phyloP scores from a whole-genome alignment of 2,888 invertebrate genomes.

The Odontocolon sp. region DNA sequence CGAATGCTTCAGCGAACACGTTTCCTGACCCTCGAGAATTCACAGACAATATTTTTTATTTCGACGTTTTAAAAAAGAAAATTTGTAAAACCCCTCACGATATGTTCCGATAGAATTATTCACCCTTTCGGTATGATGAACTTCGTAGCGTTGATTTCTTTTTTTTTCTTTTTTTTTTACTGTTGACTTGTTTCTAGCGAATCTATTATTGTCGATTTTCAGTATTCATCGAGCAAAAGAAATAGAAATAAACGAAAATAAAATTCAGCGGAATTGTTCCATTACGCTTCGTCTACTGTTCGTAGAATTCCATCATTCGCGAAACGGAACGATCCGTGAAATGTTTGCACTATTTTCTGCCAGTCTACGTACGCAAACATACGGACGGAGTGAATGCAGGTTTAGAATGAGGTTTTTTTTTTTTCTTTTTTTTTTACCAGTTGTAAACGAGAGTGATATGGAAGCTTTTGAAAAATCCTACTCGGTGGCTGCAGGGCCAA shows the following conservation, averaged over 20 bases:
- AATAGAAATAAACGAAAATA: background rate
- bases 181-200: no score
- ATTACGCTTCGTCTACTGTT: background rate
- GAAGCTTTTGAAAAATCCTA: background rate
- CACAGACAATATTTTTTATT: background rate
- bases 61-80: background rate
- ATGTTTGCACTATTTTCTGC: slow-evolving; percentile 11
- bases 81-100: background rate
- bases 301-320: background rate
- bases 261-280: slow-evolving; percentile 1
- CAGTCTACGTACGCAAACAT: background rate
- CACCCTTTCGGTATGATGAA: background rate
- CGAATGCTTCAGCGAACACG: background rate
- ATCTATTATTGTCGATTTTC: background rate
- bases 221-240: background rate
- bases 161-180: no score
- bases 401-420: background rate
- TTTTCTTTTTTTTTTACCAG: background rate
- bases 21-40: background rate
- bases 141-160: background rate
- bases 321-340: slow-evolving; percentile 17
- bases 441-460: slow-evolving; percentile 5
- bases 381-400: background rate
- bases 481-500: no score
- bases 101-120: background rate